Conservation (phyloP, 2,113 vertebrate genomes). For the Hyla sarda region DNA sequence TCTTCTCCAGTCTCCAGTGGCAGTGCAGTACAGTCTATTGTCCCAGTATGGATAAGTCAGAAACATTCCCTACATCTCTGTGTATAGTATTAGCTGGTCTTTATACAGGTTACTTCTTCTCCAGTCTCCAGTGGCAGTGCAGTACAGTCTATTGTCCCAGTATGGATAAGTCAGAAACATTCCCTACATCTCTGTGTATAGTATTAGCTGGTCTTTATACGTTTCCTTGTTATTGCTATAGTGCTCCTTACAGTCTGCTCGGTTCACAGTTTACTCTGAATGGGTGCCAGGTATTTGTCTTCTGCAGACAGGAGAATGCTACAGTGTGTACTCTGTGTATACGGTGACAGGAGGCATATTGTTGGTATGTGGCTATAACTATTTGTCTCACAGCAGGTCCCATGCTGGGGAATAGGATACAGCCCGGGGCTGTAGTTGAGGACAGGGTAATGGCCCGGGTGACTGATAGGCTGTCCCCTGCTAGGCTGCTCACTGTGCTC, state of each 20-base stretch:
- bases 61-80: too few relatives aligned
- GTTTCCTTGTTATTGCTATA: neutral
- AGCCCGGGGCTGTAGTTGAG: slow-evolving; percentile 34
- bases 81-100: too few relatives aligned
- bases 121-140: too few relatives aligned
- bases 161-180: too few relatives aligned
- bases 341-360: neutral
- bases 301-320: neutral
- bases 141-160: too few relatives aligned
- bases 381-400: slow-evolving; percentile 3
- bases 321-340: neutral
- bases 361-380: neutral
- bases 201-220: neutral
- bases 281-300: neutral
- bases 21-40: too few relatives aligned
- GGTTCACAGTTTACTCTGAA: neutral
- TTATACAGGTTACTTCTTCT: too few relatives aligned
- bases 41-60: too few relatives aligned
- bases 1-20: too few relatives aligned
- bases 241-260: neutral
- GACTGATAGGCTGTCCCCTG: slow-evolving; percentile 27
- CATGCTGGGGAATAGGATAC: slow-evolving; percentile 11
- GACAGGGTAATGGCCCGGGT: slow-evolving; percentile 31
- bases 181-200: neutral
- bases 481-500: slow-evolving; percentile 31